These are phyloP conservation scores for Parambassis ranga DNA, from an alignment of 2,797 vertebrate genomes.

Conservation along the genomic window DNA sequence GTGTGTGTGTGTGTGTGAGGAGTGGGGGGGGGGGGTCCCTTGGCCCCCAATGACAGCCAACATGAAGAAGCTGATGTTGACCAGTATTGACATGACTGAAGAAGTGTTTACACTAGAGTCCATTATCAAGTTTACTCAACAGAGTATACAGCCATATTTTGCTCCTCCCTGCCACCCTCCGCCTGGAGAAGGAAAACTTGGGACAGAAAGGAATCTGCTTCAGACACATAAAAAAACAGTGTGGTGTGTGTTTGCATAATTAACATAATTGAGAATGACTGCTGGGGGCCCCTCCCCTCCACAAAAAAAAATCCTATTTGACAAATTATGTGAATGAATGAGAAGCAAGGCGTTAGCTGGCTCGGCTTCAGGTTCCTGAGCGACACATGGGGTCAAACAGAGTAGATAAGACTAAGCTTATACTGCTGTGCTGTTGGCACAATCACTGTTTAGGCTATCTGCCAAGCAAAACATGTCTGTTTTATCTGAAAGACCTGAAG, in stretches of 20 bases:
- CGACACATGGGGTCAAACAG: conserved; percentile 51
- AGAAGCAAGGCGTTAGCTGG: conserved; percentile 36
- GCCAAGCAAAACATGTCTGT: conserved; percentile 54
- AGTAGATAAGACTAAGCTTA: conserved; percentile 45
- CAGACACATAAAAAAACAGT: conserved; percentile 46
- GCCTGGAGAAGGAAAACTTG: conserved; percentile 11
- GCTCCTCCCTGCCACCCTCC: background rate
- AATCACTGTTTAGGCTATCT: conserved; percentile 27
- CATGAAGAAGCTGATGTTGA: conserved; percentile 53
- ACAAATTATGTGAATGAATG: conserved; percentile 66
- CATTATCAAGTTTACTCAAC: conserved; percentile 60
- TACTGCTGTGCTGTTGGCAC: conserved; percentile 28
- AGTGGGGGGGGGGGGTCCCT: too few species aligned
- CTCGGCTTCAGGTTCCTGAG: conserved; percentile 21
- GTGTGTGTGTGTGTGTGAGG: too few species aligned
- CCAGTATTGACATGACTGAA: conserved; percentile 54
- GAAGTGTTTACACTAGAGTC: conserved; percentile 63
- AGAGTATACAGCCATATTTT: conserved; percentile 37
- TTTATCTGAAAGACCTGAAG: conserved; percentile 15
- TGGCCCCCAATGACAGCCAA: conserved; percentile 42
- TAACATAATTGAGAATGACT: conserved; percentile 69
- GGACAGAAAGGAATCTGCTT: conserved; percentile 19
- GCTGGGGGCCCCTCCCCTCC: conserved; percentile 3
- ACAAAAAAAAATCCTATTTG: conserved; percentile 46
- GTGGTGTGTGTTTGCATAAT: conserved; percentile 64